Conservation (phyloP, 2,888 invertebrate species). For the Melieria picta region DNA sequence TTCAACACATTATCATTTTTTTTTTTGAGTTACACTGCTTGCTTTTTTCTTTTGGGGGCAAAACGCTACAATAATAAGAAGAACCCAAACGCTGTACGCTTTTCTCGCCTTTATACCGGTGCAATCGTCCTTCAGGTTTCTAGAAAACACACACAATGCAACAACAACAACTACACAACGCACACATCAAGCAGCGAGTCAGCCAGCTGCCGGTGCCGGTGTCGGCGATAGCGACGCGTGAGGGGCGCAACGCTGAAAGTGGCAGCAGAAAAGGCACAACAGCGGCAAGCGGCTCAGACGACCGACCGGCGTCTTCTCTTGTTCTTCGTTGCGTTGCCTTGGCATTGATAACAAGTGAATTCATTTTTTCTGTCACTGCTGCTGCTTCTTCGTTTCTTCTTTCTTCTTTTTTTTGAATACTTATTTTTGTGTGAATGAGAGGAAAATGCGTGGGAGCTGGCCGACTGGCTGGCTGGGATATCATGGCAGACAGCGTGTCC, state of each 20-base stretch:
- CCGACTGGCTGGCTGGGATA: not conserved
- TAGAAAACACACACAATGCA: not conserved
- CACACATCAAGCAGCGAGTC: too few species aligned
- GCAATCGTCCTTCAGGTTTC: constrained; percentile 12
- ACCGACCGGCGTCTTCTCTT: constrained; percentile 18
- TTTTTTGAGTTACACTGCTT: not conserved
- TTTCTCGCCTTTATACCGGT: constrained; percentile 15
- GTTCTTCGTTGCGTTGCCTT: constrained; percentile 3
- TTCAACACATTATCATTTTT: too few species aligned
- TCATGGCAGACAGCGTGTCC: not conserved
- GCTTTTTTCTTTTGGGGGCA: constrained; percentile 11
- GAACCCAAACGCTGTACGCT: not conserved
- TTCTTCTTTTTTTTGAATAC: not conserved
- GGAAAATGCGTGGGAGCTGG: not conserved
- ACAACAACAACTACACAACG: constrained; percentile 2
- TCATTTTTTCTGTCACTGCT: not conserved
- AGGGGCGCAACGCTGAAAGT: not conserved
- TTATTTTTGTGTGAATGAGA: not conserved
- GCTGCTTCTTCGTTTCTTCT: too few species aligned
- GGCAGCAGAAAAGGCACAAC: not conserved
- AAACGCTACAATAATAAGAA: not conserved
- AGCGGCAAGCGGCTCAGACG: not conserved
- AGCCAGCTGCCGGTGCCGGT: too few species aligned
- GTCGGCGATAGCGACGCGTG: not conserved
- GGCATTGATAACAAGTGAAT: constrained; percentile 13